Evolutionary conservation across 2,797 vertebrate species (phyloP).

Genomic region (Champsocephalus gunnari): DNA sequence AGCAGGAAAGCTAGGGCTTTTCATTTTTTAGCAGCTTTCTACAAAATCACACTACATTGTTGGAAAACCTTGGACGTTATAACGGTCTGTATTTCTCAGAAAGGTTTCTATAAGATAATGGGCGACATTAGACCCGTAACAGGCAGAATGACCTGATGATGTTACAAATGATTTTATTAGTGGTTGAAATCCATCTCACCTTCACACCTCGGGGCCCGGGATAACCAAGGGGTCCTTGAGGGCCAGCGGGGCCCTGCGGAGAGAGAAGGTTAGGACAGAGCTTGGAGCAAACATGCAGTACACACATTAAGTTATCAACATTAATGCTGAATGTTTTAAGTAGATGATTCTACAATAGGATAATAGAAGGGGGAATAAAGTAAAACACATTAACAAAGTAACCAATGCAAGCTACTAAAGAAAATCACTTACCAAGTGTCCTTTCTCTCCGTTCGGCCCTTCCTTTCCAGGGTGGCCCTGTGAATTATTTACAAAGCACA

Average conservation of each 20-base stretch:
- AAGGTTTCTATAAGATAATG: conserved; percentile 21
- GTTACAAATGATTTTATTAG: conserved; percentile 15
- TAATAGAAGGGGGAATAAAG: conserved; percentile 18
- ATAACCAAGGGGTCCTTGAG: conserved; percentile 97
- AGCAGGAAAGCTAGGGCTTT: not conserved
- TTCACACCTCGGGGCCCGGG: conserved; percentile 96
- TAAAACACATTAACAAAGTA: not conserved
- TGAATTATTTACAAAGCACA: conserved; percentile 71
- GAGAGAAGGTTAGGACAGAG: conserved; percentile 45
- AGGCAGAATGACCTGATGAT: not conserved
- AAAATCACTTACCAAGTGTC: conserved; percentile 86
- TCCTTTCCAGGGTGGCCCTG: conserved; percentile 99
- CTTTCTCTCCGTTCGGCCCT: conserved; percentile 95
- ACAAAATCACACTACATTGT: not conserved
- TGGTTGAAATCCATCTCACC: conserved; percentile 82
- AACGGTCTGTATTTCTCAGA: conserved; percentile 4
- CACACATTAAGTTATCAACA: conserved; percentile 24
- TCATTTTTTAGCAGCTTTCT: not conserved
- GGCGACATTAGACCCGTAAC: conserved; percentile 25
- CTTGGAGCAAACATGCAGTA: conserved; percentile 14
- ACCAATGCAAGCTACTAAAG: not conserved
- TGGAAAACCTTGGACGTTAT: conserved; percentile 30
- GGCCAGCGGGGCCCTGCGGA: conserved; percentile 92
- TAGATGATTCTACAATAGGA: conserved; percentile 48
- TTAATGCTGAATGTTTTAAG: conserved; percentile 49